A percentile compares a stretch with the other conserved stretches of the same genome.
phyloP scores from a whole-genome alignment of 2,113 vertebrate species.

The Phylloscopus trochiloides region DNA sequence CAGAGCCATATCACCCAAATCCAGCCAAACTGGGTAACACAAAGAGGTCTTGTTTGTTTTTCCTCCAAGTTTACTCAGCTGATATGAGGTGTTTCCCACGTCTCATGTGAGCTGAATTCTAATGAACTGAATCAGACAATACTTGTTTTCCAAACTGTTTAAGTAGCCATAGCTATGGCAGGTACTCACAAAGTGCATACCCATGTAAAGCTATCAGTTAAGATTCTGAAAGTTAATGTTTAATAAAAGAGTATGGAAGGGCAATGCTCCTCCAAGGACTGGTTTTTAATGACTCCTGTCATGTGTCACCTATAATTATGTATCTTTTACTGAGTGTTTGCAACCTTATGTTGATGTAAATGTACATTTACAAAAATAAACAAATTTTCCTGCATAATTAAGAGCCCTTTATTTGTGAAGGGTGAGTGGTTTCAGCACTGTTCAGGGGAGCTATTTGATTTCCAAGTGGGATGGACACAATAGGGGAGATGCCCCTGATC shows the following conservation, averaged over 20 bases:
- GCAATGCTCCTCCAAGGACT: not conserved
- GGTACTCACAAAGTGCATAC: not conserved
- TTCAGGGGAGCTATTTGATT: not conserved
- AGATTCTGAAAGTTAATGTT: slow-evolving; percentile 10
- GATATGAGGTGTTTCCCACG: not conserved
- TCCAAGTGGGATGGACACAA: not conserved
- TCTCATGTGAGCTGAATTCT: not conserved
- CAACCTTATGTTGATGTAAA: not conserved
- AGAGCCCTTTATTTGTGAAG: not conserved
- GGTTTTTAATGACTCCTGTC: not conserved
- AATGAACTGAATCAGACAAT: not conserved
- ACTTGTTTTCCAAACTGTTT: not conserved
- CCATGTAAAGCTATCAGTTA: not conserved
- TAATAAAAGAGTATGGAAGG: not conserved
- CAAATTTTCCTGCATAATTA: not conserved
- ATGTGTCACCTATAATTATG: accelerated
- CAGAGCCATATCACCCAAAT: not conserved
- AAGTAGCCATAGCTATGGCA: not conserved
- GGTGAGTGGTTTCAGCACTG: not conserved
- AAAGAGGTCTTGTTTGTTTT: not conserved
- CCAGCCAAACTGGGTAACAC: not conserved
- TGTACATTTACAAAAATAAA: slow-evolving; percentile 7
- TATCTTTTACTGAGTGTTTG: not conserved
- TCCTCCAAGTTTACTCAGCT: not conserved
- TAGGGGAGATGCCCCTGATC: not conserved